Evolutionary conservation across 2,797 vertebrate species (phyloP).

Genomic region (Rhincodon typus): DNA sequence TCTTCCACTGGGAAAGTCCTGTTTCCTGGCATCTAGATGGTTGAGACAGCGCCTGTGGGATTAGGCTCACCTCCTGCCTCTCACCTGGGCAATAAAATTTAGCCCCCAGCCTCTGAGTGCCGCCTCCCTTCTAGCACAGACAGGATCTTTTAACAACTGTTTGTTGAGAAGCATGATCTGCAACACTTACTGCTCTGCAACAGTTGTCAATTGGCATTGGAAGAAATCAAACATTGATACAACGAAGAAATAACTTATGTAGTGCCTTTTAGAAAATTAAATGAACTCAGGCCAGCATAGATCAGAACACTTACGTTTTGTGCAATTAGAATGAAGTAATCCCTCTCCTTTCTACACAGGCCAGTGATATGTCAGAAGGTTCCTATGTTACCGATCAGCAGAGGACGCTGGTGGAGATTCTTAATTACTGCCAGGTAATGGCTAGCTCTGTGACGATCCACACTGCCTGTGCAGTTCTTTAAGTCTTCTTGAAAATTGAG

Average conservation of each 20-base stretch:
- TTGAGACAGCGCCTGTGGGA: too few relatives aligned
- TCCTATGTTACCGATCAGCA: slow-evolving; percentile 45
- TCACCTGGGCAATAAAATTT: too few relatives aligned
- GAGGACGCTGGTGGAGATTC: slow-evolving; percentile 47
- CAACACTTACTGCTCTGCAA: background rate
- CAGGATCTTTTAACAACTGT: background rate
- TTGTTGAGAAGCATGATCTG: background rate
- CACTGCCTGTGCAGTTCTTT: background rate
- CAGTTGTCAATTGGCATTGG: background rate
- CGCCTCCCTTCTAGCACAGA: background rate
- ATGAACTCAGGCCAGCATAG: background rate
- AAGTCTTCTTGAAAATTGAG: background rate
- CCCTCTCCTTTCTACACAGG: slow-evolving; percentile 17
- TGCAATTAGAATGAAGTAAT: background rate
- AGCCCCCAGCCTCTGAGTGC: background rate
- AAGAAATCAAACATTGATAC: background rate
- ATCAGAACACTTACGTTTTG: background rate
- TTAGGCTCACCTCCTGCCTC: background rate
- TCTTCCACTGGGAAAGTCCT: background rate
- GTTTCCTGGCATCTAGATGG: background rate
- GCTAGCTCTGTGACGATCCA: background rate
- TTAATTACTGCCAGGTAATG: slow-evolving; percentile 59
- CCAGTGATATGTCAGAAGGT: slow-evolving; percentile 40
- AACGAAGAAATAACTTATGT: background rate
- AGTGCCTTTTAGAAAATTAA: background rate